Evolutionary conservation across 2,888 invertebrate species (phyloP), one percentile per base, ranked within the genome.

Genomic region (Celastrina argiolus): DNA sequence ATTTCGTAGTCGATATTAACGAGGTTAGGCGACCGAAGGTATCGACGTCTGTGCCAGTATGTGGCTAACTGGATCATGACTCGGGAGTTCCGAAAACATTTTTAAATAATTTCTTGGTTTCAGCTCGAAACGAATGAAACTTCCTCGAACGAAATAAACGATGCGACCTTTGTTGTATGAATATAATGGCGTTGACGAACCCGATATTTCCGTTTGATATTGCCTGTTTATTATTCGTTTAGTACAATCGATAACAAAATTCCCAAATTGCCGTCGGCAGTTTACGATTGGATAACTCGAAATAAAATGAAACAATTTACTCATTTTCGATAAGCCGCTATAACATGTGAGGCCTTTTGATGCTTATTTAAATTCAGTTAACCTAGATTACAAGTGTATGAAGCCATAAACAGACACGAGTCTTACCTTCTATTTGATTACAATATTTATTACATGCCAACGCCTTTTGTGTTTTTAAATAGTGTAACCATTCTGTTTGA

Each of bases 181-280:
- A 82, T 82, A 84, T 82, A 85, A 83, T 82, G 80, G 81, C 77
- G 76, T 73, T 79, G 80, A 80, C 79, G 81, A 81, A 86, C 82
- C 76, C 80, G 81, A 85, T 85, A 84, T 84, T 85, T 87, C 88
- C 86, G 88, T 83, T 86, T 79, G 78, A 84, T 83, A 81, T 81
- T 80, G 79, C 74, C 76, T 80, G 79, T 80, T 81, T 81, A 81
- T 80, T 81, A 81, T 81, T 79, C 78, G 72, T 74, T 74, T 69
- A 70, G 80, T 81, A 81, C 79, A 80, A 72, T 79, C 77, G 74
- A 72, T 74, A 71, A 79, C 79, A 81, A 74, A 76, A 77, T 73
- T 72, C 70, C 73, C 75, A 73, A 64, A 68, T 67, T 65, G 65
- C 45, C 26, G 28, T 68, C 68, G 66, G 68, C 63, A 39, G 68